Evolutionary conservation across 2,797 vertebrate genomes (phyloP).

Genomic region (Alectoris magna): DNA sequence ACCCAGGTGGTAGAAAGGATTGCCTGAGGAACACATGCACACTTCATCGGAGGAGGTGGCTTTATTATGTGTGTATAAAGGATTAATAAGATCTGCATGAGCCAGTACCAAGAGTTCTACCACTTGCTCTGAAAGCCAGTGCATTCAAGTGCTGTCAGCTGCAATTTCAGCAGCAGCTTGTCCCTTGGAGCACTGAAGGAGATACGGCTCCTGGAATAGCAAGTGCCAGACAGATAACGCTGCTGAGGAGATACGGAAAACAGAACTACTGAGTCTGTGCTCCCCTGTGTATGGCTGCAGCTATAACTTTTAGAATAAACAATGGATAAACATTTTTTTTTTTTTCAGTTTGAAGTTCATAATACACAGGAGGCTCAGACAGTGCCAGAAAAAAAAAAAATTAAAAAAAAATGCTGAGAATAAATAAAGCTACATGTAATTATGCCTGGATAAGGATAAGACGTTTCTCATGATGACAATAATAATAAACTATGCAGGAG

Average conservation of each 20-base stretch:
- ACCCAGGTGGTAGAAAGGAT: background rate
- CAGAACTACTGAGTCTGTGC: background rate
- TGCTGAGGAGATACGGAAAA: background rate
- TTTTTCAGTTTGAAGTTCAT: background rate
- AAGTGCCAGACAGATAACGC: background rate
- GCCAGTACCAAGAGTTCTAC: background rate
- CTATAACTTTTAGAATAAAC: background rate
- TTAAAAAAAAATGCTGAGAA: background rate
- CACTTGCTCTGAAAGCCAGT: background rate
- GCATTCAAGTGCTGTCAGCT: constrained; percentile 28
- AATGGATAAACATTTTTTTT: background rate
- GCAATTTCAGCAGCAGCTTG: constrained; percentile 18
- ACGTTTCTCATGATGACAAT: background rate
- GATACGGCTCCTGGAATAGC: constrained; percentile 33
- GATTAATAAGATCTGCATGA: constrained; percentile 14
- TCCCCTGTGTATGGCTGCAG: background rate
- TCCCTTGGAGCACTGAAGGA: constrained; percentile 16
- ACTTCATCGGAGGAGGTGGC: background rate
- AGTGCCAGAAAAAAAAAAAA: background rate
- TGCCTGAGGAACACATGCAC: background rate
- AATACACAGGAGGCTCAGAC: background rate
- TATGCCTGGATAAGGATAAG: background rate
- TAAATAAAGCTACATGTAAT: background rate
- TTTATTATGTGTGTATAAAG: background rate
- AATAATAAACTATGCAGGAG: background rate